These are phyloP conservation scores for Drosophila diplacantha DNA, from an alignment of 2,888 invertebrate species.

Conservation along the genomic window DNA sequence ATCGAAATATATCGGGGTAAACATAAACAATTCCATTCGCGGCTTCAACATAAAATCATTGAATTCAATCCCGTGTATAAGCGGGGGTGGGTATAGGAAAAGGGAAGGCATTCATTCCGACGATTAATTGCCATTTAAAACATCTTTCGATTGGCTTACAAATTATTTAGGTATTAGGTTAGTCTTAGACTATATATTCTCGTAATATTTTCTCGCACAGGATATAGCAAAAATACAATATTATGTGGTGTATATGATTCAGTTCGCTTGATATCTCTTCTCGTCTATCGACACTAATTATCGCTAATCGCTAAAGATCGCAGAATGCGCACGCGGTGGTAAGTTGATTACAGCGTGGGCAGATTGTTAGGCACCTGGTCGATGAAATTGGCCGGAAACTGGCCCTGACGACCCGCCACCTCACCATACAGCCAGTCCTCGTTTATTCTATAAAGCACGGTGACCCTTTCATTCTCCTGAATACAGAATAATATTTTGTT, in stretches of 20 bases:
- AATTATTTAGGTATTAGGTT: constrained; percentile 1
- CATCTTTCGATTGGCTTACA: constrained; percentile 20
- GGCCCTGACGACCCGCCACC: constrained; percentile 83
- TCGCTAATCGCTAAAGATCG: constrained; percentile 18
- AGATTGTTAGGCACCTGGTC: constrained; percentile 80
- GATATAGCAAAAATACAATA: constrained; percentile 43
- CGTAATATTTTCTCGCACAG: constrained; percentile 26
- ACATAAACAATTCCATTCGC: constrained; percentile 19
- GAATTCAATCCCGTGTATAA: constrained; percentile 15
- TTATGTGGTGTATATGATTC: constrained; percentile 45
- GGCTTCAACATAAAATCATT: constrained; percentile 24
- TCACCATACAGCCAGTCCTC: constrained; percentile 89
- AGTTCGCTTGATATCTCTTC: constrained; percentile 52
- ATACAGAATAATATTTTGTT: neutral
- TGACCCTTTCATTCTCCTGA: constrained; percentile 82
- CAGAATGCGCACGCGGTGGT: neutral
- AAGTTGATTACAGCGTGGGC: constrained; percentile 61
- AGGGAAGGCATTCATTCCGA: constrained; percentile 12
- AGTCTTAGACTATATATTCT: constrained; percentile 30
- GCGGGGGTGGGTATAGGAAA: neutral
- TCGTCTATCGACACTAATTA: constrained; percentile 34
- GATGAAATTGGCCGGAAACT: constrained; percentile 89
- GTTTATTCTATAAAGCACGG: constrained; percentile 83
- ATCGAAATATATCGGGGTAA: constrained; percentile 14
- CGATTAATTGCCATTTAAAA: constrained; percentile 21